Base-by-base conservation (phyloP, 2,797 vertebrate species). In the Sebastolobus alascanus region DNA sequence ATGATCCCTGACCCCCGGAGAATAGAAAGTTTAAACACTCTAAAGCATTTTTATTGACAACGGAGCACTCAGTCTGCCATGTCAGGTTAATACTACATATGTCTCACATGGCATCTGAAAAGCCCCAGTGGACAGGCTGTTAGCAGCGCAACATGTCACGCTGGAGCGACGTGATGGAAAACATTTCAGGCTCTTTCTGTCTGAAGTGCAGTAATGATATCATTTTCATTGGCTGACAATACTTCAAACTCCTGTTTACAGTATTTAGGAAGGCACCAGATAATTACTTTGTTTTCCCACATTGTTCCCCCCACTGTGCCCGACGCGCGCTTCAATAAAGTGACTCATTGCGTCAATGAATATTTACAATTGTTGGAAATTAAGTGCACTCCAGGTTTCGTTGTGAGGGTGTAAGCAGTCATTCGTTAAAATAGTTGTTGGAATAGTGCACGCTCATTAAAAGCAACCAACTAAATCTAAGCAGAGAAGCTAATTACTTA, bases 401-500 rank as follows among this genome's bases (percentile, higher is more conserved):
- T 89, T 79, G 84, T 73, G 68, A 46, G 84, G 25, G 63, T 68
- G 70, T 4, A 60, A 54, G 88, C 88, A 90, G 84, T 82, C 89
- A 88, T 80, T 87, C 67, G 77, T 91, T 90, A 87, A 91, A 92
- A 89, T 75, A 84, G 90, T 85, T 87, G 87, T 87, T 89, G 82
- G 78, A 90, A 79, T 87, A 78, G 84, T 83, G 74, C 86, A 72
- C 61, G 25, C 90, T 92, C 86, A 89, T 92, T 91, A 92, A 93
- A 92, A 77, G 80, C 87, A 90, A 77, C 85, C 84, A 87, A 77
- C 83, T 84, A 89, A 88, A 87, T 90, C 86, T 72, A 87, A 90
- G 85, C 86, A 83, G 80, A 81, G 84, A 73, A 82, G 84, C 84
- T 93, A 93, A 92, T 94, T 93, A 90, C 86, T 92, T 91, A 70